Conservation (phyloP, 1,140 invertebrate genomes). For the Stegodyphus dumicola region DNA sequence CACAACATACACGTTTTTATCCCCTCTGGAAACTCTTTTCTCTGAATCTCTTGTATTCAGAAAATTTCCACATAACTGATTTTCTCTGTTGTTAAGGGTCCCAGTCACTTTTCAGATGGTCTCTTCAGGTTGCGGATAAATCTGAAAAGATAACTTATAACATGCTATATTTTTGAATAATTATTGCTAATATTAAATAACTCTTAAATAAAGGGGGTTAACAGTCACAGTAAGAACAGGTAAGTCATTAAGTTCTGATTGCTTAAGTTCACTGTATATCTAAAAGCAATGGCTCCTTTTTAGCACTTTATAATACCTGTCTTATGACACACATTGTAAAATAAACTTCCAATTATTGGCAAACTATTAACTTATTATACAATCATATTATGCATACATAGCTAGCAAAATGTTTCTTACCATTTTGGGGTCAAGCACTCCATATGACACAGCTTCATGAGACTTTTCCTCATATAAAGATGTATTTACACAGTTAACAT, state of each 20-base stretch:
- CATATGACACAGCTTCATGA: conserved; percentile 82
- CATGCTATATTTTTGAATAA: neutral
- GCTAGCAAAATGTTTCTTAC: conserved; percentile 69
- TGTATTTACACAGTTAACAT: conserved; percentile 89
- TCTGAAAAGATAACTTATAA: conserved; percentile 1
- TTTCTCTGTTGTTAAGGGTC: neutral
- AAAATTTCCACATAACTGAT: no score
- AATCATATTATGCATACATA: no score
- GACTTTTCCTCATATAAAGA: conserved; percentile 87
- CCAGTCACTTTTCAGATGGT: neutral
- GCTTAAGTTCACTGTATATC: neutral
- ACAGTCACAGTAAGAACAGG: neutral
- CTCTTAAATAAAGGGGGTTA: neutral
- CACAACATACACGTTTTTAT: neutral
- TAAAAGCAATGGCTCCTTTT: no score
- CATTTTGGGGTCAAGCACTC: conserved; percentile 89
- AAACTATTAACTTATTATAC: no score
- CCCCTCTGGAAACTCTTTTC: neutral
- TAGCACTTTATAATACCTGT: no score
- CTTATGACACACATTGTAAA: no score
- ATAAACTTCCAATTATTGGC: no score
- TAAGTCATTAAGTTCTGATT: neutral
- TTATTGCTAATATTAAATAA: neutral
- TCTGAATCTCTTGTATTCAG: conserved; percentile 1
- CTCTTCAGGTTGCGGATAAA: neutral